A percentile compares a stretch with the other conserved stretches of the same genome.
phyloP scores from a whole-genome alignment of 2,113 vertebrate species.

The Brienomyrus brachyistius region DNA sequence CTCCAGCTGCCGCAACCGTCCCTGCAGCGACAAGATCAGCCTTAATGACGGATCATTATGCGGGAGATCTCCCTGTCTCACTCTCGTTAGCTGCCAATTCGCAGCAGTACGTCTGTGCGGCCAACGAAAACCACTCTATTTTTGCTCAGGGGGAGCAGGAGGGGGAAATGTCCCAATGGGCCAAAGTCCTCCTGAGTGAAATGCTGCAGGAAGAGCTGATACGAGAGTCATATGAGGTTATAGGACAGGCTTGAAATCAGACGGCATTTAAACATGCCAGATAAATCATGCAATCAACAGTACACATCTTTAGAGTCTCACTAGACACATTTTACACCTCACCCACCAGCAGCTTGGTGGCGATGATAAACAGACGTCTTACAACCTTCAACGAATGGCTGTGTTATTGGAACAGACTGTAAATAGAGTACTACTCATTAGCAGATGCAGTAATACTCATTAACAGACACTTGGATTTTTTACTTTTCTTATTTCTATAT shows the following conservation, averaged over 20 bases:
- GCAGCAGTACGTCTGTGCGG: constrained; percentile 9
- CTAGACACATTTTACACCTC: not conserved
- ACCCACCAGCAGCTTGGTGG: not conserved
- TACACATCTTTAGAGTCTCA: not conserved
- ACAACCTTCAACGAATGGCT: not conserved
- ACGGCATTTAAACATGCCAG: not conserved
- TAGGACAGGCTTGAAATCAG: not conserved
- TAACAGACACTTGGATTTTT: not conserved
- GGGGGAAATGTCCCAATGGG: not conserved
- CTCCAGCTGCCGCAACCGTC: constrained; percentile 15
- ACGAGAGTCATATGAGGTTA: not conserved
- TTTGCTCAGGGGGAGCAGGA: not conserved
- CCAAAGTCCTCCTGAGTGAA: not conserved
- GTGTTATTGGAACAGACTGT: not conserved
- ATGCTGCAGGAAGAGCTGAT: not conserved
- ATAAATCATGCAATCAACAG: not conserved
- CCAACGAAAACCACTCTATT: constrained; percentile 11
- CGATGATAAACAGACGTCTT: not conserved
- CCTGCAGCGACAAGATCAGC: constrained; percentile 33
- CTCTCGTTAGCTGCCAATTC: constrained; percentile 40
- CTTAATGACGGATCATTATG: constrained; percentile 50
- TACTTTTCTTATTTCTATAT: not conserved
- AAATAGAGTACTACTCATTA: not conserved
- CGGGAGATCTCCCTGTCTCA: constrained; percentile 40
- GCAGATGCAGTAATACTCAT: not conserved